These are phyloP conservation scores for Tachycineta bicolor DNA, from an alignment of 2,113 vertebrate species.

Conservation along the genomic window DNA sequence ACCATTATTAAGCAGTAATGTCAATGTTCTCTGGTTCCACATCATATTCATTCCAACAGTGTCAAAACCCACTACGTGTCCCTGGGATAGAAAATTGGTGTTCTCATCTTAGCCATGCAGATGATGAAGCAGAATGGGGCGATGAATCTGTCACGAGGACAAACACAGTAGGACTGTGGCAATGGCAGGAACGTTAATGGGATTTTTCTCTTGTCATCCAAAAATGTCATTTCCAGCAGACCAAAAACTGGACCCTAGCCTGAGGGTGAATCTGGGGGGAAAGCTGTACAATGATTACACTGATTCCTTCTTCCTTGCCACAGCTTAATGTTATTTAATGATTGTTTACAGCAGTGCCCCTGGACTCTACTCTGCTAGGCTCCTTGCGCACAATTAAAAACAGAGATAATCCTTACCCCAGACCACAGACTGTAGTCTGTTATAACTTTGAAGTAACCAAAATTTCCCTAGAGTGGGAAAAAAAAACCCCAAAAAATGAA, in stretches of 20 bases:
- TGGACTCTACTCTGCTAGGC: not conserved
- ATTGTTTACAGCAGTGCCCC: not conserved
- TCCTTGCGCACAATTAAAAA: not conserved
- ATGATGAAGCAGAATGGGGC: not conserved
- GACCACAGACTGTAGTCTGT: not conserved
- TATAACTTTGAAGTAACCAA: not conserved
- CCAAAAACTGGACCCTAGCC: not conserved
- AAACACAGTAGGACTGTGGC: not conserved
- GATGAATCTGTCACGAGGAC: not conserved
- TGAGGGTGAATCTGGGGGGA: not conserved
- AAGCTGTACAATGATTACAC: not conserved
- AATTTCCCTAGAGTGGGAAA: not conserved
- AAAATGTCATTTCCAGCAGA: not conserved
- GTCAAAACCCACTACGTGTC: rapidly evolving
- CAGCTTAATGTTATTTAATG: constrained; percentile 15
- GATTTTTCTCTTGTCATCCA: not conserved
- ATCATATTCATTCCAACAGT: not conserved
- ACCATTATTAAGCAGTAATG: not conserved
- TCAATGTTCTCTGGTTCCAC: not conserved
- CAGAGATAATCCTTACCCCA: not conserved
- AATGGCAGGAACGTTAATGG: not conserved
- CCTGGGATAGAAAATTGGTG: not conserved
- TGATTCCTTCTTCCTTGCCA: not conserved
- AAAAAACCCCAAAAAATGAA: no score
- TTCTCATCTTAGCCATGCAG: not conserved